phyloP scores from a whole-genome alignment of 2,797 vertebrate genomes.

The Acanthurus tractus region DNA sequence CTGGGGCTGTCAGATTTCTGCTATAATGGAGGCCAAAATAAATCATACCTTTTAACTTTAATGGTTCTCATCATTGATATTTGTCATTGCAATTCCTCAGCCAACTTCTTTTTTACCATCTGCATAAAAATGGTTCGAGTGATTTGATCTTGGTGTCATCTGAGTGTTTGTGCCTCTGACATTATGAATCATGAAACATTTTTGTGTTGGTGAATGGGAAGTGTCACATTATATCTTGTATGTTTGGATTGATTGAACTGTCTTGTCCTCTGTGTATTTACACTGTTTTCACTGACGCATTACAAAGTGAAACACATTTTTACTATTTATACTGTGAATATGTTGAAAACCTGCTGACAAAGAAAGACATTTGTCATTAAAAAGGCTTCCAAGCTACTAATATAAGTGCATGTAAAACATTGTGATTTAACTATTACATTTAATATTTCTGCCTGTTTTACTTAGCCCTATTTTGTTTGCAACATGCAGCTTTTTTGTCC shows the following conservation, averaged over 20 bases:
- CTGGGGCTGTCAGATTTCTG: not conserved
- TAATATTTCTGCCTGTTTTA: not conserved
- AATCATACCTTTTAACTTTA: conserved; percentile 2
- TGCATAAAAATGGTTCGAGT: not conserved
- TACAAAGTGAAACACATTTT: not conserved
- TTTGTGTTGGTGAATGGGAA: conserved; percentile 23
- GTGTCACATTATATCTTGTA: conserved; percentile 42
- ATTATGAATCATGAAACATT: conserved; percentile 44
- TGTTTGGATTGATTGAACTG: conserved; percentile 18
- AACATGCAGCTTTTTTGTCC: not conserved
- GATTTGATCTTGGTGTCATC: conserved; percentile 1
- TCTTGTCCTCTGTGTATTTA: not conserved
- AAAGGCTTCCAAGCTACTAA: not conserved
- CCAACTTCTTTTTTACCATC: not conserved
- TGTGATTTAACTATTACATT: not conserved
- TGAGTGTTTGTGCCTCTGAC: conserved; percentile 24
- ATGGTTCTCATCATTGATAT: not conserved
- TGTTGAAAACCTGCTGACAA: not conserved
- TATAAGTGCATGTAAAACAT: not conserved
- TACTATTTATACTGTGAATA: not conserved
- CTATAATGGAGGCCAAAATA: not conserved
- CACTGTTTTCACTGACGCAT: conserved; percentile 12
- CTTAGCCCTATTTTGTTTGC: not conserved
- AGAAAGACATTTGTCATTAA: not conserved
- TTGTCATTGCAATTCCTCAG: not conserved